Evolutionary conservation across 2,888 invertebrate genomes (phyloP), one percentile per base, ranked within the genome.

Genomic region (Acanthococcus lagerstroemiae): DNA sequence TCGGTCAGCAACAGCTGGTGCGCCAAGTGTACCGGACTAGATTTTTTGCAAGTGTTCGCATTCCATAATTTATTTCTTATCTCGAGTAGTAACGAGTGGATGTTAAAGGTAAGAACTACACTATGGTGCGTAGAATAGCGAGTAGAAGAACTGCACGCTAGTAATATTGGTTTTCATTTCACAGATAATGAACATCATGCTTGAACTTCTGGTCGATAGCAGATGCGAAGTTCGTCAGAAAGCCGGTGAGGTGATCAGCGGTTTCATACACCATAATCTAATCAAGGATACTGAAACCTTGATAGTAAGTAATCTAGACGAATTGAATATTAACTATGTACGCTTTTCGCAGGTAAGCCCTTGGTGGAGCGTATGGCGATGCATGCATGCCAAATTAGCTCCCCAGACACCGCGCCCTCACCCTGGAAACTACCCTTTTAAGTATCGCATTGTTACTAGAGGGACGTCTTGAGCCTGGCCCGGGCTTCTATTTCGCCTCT

Each of bases 201-300:
- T 90, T 57, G 76, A 76, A 55, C 77, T 88, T 15, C 78, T 90
- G 75, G 80, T 83, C 70, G 90, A 90, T 74, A 78, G 82, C 15
- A 79, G 86, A 70, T 79, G 88, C 1, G 90, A 90, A 80, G 94
- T 95, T 12, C 80, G 94, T 65, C 85, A 88, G 74, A 83, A 85
- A 70, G 90, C 94, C 2, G 85, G 88, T 0, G 84, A 86, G 72
- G 85, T 92, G 12, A 79, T 95, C 12, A 87, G 90, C 60, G 93
- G 93, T 4, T 78, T 95, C 67, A 80, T 95, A 73, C 94, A 93
- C 76, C 92, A 91, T 75, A 84, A 85, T 65, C 89, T 89, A 71
- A 80, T 92, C 67, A 79, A 80, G 5, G 77, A 84, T 72, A 83
- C 84, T 21, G 77, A 79, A 70, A 73, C 77, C 63, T 74, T 83